Evolutionary conservation across 2,888 invertebrate species (phyloP), one percentile per base, ranked within the genome.

Genomic region (Idaea biselata): DNA sequence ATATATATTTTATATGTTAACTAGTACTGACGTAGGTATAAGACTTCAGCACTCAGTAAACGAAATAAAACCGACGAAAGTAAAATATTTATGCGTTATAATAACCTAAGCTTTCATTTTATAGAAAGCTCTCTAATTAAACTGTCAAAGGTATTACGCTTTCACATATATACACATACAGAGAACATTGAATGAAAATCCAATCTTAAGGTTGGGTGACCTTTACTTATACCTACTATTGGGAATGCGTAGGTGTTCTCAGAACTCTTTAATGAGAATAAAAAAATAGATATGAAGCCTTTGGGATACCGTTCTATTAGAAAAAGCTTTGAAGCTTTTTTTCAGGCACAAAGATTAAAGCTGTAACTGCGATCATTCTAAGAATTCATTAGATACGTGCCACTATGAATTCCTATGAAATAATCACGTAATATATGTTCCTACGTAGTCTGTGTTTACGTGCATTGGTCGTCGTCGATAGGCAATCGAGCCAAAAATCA

Each of bases 161-260:
- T 44, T 8, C 14, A 44, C 44, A 8, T 44, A 44, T 44, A 11
- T 44, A 44, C 44, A 44, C 44, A 44, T 44, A 44, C 14, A 44
- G 2, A 44, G 44, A 44, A 58, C 18, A 59, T 56, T 59, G 16
- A 17, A 57, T 44, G 17, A 55, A 62, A 60, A 55, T 57, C 56
- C 32, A 59, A 58, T 60, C 44, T 59, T 55, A 59, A 58, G 58
- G 60, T 44, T 64, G 55, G 58, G 53, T 56, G 60, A 60, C 62
- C 61, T 60, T 64, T 58, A 31, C 58, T 33, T 53, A 62, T 33
- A 53, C 58, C 4, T 44, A 58, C 25, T 58, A 25, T 55, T 11
- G 16, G 16, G 54, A 58, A 5, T 60, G 25, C 55, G 64, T 58
- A 44, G 60, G 61, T 16, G 18, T n/a, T 33, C 53, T 57, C 32